Evolutionary conservation across 2,113 vertebrate genomes (phyloP), one percentile per base, ranked within the genome.

Genomic region (Chlorodrepanis virens): DNA sequence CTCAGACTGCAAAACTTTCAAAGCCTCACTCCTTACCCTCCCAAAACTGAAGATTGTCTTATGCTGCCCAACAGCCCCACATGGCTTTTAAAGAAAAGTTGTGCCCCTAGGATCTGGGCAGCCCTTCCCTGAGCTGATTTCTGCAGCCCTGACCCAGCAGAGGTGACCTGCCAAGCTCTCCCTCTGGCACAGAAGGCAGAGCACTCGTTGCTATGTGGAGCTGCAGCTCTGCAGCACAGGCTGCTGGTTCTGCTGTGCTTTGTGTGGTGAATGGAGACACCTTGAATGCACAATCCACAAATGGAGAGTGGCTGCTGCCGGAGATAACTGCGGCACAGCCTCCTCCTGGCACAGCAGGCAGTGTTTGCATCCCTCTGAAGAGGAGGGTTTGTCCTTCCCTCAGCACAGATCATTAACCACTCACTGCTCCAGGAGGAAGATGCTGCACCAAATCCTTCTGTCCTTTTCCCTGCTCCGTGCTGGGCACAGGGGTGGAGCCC

Each of bases 401-500:
- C 14, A 56, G 57, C 57, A 39, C 57, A 59, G 47, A 52, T 31
- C 53, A 22, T 71, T 56, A 78, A 61, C 39, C n/a, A 21, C 24
- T 21, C 76, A 10, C 40, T 29, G 68, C 29, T 39, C 63, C 68
- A 33, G 54, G 37, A 60, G 54, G 71, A 87, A 4, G 56, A 22
- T 12, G 57, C 59, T 45, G 42, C 42, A 10, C 52, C 2, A 3
- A 75, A 39, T 12, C n/a, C 76, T 70, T 4, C 74, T 35, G 20
- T 50, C 42, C 35, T 56, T 54, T 33, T 50, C 29, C 33, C 61
- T 1, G 20, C 37, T 31, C 40, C 0, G 2, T 6, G 22, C 20
- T 7, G 31, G 45, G 42, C 19, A 28, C 0, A 0, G 35, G 40
- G 42, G 37, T 14, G 39, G 40, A 57, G 10, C 37, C 10, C 52